Conservation (phyloP, 1,140 invertebrate species). For the Eumaeus atala region DNA sequence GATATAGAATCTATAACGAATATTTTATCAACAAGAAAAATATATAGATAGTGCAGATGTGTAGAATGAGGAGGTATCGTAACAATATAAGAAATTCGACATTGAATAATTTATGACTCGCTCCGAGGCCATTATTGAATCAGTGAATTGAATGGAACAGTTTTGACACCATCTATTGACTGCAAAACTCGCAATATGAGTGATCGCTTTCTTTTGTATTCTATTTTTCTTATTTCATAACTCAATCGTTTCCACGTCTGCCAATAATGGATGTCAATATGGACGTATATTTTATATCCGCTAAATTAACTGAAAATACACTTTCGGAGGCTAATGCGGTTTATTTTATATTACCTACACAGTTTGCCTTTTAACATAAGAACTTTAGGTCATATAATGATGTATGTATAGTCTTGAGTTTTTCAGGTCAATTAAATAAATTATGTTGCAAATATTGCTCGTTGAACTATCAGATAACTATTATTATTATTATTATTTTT, state of each 20-base stretch:
- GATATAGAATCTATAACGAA: too few relatives aligned
- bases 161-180: constrained; percentile 60
- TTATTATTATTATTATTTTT: too few relatives aligned
- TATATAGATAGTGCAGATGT: neutral
- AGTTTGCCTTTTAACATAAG: too few relatives aligned
- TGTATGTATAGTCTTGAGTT: too few relatives aligned
- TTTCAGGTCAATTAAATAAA: too few relatives aligned
- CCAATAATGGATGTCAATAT: constrained; percentile 10
- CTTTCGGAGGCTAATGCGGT: neutral
- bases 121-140: constrained; percentile 31
- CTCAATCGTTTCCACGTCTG: constrained; percentile 12
- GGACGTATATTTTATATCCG: neutral
- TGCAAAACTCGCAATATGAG: constrained; percentile 53
- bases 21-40: too few relatives aligned
- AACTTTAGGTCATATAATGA: too few relatives aligned
- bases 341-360: neutral
- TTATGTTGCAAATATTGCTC: too few relatives aligned
- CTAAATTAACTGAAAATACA: constrained; percentile 1
- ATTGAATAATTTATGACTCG: constrained; percentile 55
- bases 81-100: constrained; percentile 27
- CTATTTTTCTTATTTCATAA: constrained; percentile 42
- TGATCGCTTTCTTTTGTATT: constrained; percentile 52
- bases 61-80: constrained; percentile 8
- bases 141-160: constrained; percentile 49
- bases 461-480: too few relatives aligned